Evolutionary conservation across 2,888 invertebrate species (phyloP).

Genomic region (Eustalomyia histrio): DNA sequence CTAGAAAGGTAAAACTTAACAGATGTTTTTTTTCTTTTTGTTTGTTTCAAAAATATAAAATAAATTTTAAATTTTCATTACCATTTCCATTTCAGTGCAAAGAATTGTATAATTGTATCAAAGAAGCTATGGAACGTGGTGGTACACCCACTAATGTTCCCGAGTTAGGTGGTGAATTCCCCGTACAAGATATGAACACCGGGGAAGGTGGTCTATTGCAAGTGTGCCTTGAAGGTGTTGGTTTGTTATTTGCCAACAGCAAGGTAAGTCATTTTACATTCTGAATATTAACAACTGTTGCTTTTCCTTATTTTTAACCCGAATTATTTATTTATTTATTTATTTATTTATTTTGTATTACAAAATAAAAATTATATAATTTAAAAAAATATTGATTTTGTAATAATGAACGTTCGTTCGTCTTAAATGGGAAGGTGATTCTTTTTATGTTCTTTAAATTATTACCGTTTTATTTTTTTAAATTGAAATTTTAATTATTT

Average conservation of each 20-base stretch:
- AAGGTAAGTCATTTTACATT: constrained; percentile 87
- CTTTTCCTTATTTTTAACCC: constrained; percentile 32
- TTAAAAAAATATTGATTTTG: constrained; percentile 53
- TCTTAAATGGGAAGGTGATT: constrained; percentile 65
- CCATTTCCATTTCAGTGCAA: constrained; percentile 88
- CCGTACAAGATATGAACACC: constrained; percentile 97
- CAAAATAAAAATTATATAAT: constrained; percentile 31
- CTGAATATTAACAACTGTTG: neutral
- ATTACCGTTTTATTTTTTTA: neutral
- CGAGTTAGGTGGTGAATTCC: constrained; percentile 94
- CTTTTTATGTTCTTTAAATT: constrained; percentile 11
- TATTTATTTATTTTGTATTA: constrained; percentile 23
- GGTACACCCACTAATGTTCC: constrained; percentile 82
- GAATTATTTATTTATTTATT: constrained; percentile 1
- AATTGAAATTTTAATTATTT: neutral
- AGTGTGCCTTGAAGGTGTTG: constrained; percentile 99
- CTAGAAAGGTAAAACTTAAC: constrained; percentile 90
- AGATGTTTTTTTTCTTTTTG: too few species aligned
- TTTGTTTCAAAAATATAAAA: neutral
- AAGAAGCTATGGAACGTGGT: constrained; percentile 98
- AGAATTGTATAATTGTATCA: constrained; percentile 98
- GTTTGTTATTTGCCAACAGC: constrained; percentile 98
- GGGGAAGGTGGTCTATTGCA: constrained; percentile 98
- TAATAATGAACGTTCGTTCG: constrained; percentile 58
- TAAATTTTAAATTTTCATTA: neutral